Conservation (phyloP, 92 coral and sea anemone genomes). For the Montipora capitata region DNA sequence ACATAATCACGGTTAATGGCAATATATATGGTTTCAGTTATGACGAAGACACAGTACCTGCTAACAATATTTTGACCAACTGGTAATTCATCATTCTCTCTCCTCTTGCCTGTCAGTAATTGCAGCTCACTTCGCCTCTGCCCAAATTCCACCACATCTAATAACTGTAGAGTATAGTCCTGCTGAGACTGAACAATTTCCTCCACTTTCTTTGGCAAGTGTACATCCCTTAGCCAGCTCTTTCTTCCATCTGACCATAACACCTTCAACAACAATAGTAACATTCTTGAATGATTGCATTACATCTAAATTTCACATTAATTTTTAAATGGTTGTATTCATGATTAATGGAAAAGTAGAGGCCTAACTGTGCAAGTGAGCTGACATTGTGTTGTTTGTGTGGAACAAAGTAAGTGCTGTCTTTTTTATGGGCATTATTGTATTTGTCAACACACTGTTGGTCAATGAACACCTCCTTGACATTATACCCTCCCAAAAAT, state of each 20-base stretch:
- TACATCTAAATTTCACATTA: not conserved
- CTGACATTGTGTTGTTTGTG: not conserved
- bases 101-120: not conserved
- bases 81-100: not conserved
- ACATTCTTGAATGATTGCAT: not conserved
- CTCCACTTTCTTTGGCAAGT: slow-evolving; percentile 36
- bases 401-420: slow-evolving; percentile 2
- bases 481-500: too few species aligned
- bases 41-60: slow-evolving; percentile 15
- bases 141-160: slow-evolving; percentile 36
- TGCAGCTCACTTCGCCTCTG: slow-evolving; percentile 22
- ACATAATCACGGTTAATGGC: not conserved
- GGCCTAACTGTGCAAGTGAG: not conserved
- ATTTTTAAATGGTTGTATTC: not conserved
- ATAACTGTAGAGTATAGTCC: not conserved
- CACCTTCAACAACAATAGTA: slow-evolving; percentile 13
- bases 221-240: slow-evolving; percentile 44
- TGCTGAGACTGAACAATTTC: not conserved
- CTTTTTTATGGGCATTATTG: slow-evolving; percentile 18
- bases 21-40: not conserved
- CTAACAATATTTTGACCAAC: not conserved
- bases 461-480: not conserved
- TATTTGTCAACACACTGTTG: not conserved
- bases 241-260: slow-evolving; percentile 50
- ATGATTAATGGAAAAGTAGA: not conserved